A percentile compares a stretch with the other conserved stretches of the same genome.
phyloP scores from a whole-genome alignment of 2,797 vertebrate genomes.

The Mallotus villosus region DNA sequence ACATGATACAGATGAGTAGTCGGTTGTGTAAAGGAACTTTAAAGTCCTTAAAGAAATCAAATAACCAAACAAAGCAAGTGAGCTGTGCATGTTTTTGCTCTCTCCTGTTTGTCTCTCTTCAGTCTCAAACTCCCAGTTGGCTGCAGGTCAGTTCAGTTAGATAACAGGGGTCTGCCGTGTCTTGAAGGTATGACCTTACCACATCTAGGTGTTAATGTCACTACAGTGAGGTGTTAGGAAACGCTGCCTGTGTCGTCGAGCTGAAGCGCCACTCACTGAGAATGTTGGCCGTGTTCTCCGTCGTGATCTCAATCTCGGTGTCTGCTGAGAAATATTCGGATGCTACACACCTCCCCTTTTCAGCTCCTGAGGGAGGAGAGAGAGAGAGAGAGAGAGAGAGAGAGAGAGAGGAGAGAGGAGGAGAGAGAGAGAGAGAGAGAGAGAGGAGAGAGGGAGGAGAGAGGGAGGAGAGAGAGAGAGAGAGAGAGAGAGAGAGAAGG shows the following conservation, averaged over 20 bases:
- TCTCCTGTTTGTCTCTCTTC: too few relatives aligned
- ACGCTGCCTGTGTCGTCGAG: too few relatives aligned
- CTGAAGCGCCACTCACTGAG: constrained; percentile 76
- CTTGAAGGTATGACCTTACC: too few relatives aligned
- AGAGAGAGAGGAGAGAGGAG: constrained; percentile 6
- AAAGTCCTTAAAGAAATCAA: too few relatives aligned
- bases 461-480: constrained; percentile 28
- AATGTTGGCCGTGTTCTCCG: constrained; percentile 90
- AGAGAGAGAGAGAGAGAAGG: constrained; percentile 16
- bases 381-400: constrained; percentile 6
- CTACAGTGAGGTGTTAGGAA: neutral
- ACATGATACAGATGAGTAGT: too few relatives aligned
- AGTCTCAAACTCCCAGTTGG: too few relatives aligned
- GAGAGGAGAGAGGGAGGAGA: constrained; percentile 34
- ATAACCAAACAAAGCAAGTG: too few relatives aligned
- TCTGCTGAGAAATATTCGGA: constrained; percentile 85
- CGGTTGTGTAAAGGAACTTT: too few relatives aligned
- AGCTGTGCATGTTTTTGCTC: too few relatives aligned
- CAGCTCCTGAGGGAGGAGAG: constrained; percentile 59
- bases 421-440: constrained; percentile 6
- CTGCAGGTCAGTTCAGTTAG: too few relatives aligned
- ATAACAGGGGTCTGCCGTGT: too few relatives aligned
- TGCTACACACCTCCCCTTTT: constrained; percentile 82
- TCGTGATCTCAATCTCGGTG: constrained; percentile 86
- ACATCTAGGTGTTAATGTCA: neutral